Base-by-base conservation (phyloP, 2,888 invertebrate species). In the Heliconius charithonia region DNA sequence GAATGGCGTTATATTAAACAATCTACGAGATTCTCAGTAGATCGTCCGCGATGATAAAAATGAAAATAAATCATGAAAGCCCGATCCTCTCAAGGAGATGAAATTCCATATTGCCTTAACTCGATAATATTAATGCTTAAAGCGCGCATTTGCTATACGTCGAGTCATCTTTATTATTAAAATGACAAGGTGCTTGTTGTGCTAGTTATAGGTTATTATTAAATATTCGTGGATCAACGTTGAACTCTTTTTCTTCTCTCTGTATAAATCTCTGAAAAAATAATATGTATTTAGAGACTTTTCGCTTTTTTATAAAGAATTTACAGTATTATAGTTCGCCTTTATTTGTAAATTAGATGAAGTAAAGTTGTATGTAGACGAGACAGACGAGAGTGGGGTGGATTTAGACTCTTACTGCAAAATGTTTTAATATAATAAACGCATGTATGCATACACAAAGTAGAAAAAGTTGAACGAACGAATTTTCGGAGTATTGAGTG, bases 31-130 rank as follows among this genome's bases (percentile, higher is more conserved):
- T 80, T 79, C 77, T 81, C 79, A 80, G 80, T 78, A 81, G 80
- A 83, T 83, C 82, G 81, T 82, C 73, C 78, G 79, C 82, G 76
- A 80, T 82, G 75, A 81, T 83, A 81, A 79, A 80, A 80, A 80
- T 80, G 78, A 83, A 84, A 82, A 83, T 83, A 83, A 82, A 84
- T 83, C 81, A 82, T 81, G 80, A 79, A 79, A 79, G 79, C 78
- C 75, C 66, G 80, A 82, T 82, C 80, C 82, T 82, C 81, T 81
- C 81, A 78, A 79, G 72, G 63, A 81, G 81, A 83, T 83, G 82
- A 83, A 81, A 84, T 83, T 83, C 80, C 82, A 77, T 82, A 81
- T 82, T 83, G 80, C 79, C 69, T 73, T 80, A 79, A 77, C 78
- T 75, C 80, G 78, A 81, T 82, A 79, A 77, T 79, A 78, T 81